phyloP scores from a whole-genome alignment of 2,113 vertebrate genomes.

The Rutilus rutilus region DNA sequence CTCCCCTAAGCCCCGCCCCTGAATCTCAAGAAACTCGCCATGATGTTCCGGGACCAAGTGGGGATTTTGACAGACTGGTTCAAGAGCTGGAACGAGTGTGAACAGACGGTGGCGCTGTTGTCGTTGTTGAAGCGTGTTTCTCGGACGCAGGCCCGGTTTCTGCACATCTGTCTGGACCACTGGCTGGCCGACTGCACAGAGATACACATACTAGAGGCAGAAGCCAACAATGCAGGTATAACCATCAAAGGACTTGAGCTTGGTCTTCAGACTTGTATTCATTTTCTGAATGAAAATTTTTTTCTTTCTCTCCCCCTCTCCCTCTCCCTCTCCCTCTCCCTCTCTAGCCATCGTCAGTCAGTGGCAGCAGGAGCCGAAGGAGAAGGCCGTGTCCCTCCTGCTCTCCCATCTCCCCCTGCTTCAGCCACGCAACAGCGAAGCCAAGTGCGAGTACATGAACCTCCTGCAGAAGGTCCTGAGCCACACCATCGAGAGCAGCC shows the following conservation, averaged over 20 bases:
- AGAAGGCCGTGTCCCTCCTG: conserved; percentile 89
- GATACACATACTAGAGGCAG: conserved; percentile 91
- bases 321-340: conserved; percentile 20
- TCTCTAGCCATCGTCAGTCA: conserved; percentile 86
- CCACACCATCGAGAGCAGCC: conserved; percentile 92
- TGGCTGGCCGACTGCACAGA: conserved; percentile 93
- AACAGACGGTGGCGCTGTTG: conserved; percentile 94
- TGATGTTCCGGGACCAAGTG: conserved; percentile 99
- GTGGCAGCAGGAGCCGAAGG: conserved; percentile 92
- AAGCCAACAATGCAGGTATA: conserved; percentile 94
- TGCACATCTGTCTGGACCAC: conserved; percentile 96
- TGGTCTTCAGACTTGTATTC: not conserved
- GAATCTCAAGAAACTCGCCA: conserved; percentile 77
- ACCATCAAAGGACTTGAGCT: not conserved
- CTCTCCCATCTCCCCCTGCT: conserved; percentile 91
- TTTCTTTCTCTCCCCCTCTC: too few species aligned
- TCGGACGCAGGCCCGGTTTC: conserved; percentile 93
- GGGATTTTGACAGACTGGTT: conserved; percentile 95
- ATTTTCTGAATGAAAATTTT: too few species aligned
- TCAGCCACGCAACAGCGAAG: conserved; percentile 91
- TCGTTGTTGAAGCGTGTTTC: conserved; percentile 92
- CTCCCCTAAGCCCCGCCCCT: conserved; percentile 46
- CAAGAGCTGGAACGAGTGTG: conserved; percentile 96
- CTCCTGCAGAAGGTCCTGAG: conserved; percentile 92
- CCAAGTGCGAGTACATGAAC: conserved; percentile 96